A percentile compares a stretch with the other conserved stretches of the same genome.
phyloP scores from a whole-genome alignment of 2,113 vertebrate genomes.

The Proteles cristata region DNA sequence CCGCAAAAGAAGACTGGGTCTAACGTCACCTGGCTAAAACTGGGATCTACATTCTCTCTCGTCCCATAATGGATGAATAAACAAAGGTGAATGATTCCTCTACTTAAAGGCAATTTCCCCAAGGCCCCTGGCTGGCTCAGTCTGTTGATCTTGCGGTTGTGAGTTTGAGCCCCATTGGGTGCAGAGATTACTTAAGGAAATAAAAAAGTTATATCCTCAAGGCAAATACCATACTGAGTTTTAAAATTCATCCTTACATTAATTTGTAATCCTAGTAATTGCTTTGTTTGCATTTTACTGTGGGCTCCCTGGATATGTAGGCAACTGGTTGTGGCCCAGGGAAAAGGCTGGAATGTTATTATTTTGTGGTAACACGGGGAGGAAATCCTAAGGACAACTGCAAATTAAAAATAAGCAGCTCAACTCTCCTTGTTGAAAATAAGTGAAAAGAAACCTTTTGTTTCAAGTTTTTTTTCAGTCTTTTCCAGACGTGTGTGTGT shows the following conservation, averaged over 20 bases:
- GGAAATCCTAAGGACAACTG: background rate
- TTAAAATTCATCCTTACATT: background rate
- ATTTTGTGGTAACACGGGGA: background rate
- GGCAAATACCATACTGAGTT: background rate
- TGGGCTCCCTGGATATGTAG: background rate
- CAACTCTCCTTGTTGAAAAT: background rate
- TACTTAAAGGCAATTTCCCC: background rate
- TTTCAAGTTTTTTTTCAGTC: background rate
- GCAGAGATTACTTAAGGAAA: background rate
- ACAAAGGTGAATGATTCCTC: background rate
- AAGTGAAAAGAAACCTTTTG: background rate
- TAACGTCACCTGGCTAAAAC: background rate
- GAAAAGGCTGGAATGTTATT: background rate
- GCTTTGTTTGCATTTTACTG: background rate
- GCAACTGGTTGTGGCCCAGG: background rate
- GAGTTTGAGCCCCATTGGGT: background rate
- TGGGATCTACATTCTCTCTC: background rate
- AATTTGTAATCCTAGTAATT: background rate
- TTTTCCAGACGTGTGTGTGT: background rate
- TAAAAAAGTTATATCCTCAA: background rate
- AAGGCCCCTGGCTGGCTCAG: background rate
- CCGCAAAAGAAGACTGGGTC: background rate
- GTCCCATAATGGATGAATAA: background rate
- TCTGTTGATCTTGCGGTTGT: background rate
- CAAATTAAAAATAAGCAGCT: conserved; percentile 29